Percentiles rank a stretch among this genome's conserved stretches.
phyloP scores from a whole-genome alignment of 2,797 vertebrate genomes.

The Coregonus ussuriensis region DNA sequence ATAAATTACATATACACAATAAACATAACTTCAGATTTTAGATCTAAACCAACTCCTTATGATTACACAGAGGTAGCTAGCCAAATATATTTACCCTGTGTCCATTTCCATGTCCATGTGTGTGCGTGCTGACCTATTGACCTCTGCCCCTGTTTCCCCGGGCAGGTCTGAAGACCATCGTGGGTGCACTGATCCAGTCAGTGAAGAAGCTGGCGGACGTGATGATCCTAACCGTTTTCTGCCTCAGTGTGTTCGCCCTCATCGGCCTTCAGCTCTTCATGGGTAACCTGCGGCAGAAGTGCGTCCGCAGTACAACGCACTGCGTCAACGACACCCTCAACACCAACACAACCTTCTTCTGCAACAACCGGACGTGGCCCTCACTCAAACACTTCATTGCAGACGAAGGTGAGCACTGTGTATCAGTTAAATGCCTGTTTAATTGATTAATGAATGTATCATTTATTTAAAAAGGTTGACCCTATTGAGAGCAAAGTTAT shows the following conservation, averaged over 20 bases:
- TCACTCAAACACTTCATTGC: conserved; percentile 80
- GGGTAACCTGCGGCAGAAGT: conserved; percentile 94
- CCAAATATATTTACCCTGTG: no score
- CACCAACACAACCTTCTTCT: conserved; percentile 76
- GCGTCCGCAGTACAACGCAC: conserved; percentile 80
- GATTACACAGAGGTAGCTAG: no score
- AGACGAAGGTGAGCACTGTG: conserved; percentile 75
- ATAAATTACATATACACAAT: no score
- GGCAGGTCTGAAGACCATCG: conserved; percentile 91
- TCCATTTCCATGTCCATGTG: not conserved
- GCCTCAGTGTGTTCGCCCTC: conserved; percentile 91
- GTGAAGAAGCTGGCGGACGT: conserved; percentile 91
- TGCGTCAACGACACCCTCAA: conserved; percentile 73
- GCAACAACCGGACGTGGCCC: conserved; percentile 84
- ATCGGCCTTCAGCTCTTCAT: conserved; percentile 95
- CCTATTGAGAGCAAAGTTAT: no score
- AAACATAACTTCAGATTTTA: no score
- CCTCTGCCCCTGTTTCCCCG: not conserved
- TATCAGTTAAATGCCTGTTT: no score
- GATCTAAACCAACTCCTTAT: no score
- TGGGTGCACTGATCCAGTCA: conserved; percentile 91
- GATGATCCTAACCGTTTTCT: conserved; percentile 94
- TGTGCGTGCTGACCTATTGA: not conserved
- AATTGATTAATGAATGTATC: no score
- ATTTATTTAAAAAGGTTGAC: no score